Percentiles rank a stretch among this genome's conserved stretches.
phyloP scores from a whole-genome alignment of 2,888 invertebrate genomes.

The Plebejus melissa region DNA sequence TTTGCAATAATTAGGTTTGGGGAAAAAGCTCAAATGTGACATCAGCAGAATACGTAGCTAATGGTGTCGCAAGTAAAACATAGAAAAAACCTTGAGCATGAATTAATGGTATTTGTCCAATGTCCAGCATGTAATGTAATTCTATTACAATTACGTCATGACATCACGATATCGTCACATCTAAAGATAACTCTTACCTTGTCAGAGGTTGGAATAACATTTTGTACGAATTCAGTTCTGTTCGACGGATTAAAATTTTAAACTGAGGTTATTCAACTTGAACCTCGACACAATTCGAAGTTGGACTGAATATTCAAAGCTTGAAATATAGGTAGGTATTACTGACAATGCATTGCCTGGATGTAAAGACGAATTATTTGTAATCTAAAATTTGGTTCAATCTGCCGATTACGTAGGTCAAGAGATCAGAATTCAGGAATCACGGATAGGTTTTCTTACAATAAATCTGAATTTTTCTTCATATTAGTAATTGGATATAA shows the following conservation, averaged over 20 bases:
- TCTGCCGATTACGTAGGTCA: not conserved
- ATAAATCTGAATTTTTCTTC: not conserved
- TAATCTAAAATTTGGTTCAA: not conserved
- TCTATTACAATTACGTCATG: constrained; percentile 14
- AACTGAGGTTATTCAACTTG: constrained; percentile 11
- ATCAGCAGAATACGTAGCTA: not conserved
- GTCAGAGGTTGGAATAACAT: not conserved
- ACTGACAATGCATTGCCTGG: not conserved
- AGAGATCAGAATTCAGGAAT: not conserved
- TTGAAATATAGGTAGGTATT: not conserved
- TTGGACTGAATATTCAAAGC: not conserved
- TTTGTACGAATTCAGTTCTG: constrained; percentile 4
- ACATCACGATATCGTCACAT: constrained; percentile 4
- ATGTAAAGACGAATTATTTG: not conserved
- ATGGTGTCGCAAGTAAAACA: not conserved
- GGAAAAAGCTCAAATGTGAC: not conserved
- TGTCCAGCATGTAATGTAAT: not conserved
- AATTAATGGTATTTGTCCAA: constrained; percentile 1
- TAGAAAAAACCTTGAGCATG: constrained; percentile 1
- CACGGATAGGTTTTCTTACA: too few species aligned
- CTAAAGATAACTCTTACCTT: constrained; percentile 24
- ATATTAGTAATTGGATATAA: not conserved
- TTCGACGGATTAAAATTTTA: not conserved
- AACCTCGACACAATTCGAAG: constrained; percentile 1
- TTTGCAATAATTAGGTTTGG: not conserved